Base-by-base conservation (phyloP, 2,113 vertebrate species). In the Athene noctua region DNA sequence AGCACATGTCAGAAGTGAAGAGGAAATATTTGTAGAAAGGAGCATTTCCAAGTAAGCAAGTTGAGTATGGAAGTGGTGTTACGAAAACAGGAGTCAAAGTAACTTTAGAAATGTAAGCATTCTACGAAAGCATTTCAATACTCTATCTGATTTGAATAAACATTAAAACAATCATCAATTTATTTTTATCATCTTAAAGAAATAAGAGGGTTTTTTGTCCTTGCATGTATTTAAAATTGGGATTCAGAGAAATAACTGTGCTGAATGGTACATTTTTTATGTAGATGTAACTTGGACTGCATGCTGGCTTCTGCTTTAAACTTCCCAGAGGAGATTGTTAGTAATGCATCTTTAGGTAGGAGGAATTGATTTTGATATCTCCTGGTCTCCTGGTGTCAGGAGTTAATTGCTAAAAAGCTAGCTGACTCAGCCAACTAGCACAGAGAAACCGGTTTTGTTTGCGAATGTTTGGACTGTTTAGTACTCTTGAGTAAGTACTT, bases 281-380 rank as follows among this genome's bases (percentile, higher is more conserved):
- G 46, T 32, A 30, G 58, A 36, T 82, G 7, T 47, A 52, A n/a
- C 59, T 58, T 75, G 72, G 44, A 80, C 20, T 11, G 16, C 10
- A 7, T 47, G 59, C 54, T 80, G 63, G 54, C 49, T 80, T 51
- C 68, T 87, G 55, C 46, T 77, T 77, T 57, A 70, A 77, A 65
- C 55, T 44, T 74, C 12, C 42, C 10, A 16, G 16, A 63, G 44
- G 15, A 80, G 59, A 30, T 5, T 51, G 27, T 55, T 17, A 17
- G 34, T 73, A 86, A 34, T 57, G 26, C 15, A 20, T 52, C 9
- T 32, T 63, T 65, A 70, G 52, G 26, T 61, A 73, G 13, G 14
- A 88, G 16, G 15, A 30, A 77, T 40, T 78, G 85, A 91, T 92
- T 91, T 96, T 94, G 77, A 63, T 74, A 44, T 74, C 71, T 25